These are phyloP conservation scores for Pinctada fucata DNA, from an alignment of 2,888 invertebrate species.

Conservation along the genomic window DNA sequence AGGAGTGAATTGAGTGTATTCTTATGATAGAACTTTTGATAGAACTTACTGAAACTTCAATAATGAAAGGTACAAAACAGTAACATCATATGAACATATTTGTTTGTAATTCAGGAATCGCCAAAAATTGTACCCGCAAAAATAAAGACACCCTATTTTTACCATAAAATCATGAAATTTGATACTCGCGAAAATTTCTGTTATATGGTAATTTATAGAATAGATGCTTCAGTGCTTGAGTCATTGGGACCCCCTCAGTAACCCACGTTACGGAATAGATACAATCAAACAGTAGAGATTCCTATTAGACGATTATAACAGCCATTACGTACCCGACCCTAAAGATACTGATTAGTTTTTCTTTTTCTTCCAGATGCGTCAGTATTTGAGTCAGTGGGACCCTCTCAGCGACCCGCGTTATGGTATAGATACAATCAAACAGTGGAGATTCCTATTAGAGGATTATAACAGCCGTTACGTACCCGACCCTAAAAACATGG, in stretches of 20 bases:
- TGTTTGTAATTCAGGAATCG: no score
- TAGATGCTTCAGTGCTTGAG: slow-evolving; percentile 83
- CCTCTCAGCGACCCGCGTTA: slow-evolving; percentile 81
- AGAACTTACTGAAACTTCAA: no score
- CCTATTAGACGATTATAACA: slow-evolving; percentile 73
- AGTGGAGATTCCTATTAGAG: slow-evolving; percentile 77
- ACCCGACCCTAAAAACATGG: slow-evolving; percentile 69
- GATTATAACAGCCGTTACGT: slow-evolving; percentile 58
- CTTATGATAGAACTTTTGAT: no score
- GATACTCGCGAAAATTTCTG: no score
- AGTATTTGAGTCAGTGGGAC: slow-evolving; percentile 84
- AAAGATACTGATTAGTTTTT: slow-evolving; percentile 75
- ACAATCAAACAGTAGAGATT: slow-evolving; percentile 77
- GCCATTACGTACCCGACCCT: slow-evolving; percentile 51
- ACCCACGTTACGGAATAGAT: slow-evolving; percentile 75
- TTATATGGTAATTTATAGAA: no score
- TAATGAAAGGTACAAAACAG: no score
- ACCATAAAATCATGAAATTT: no score
- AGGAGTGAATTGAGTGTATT: no score
- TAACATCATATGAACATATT: no score
- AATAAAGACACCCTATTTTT: slow-evolving; percentile 82
- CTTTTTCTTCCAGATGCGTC: slow-evolving; percentile 80
- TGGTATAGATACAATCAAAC: slow-evolving; percentile 75
- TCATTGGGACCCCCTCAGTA: slow-evolving; percentile 87
- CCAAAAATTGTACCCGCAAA: no score